A percentile compares a stretch with the other conserved stretches of the same genome.
These are phyloP conservation scores for Reinhardtius hippoglossoides DNA, from an alignment of 2,113 vertebrate genomes.

Conservation along the genomic window DNA sequence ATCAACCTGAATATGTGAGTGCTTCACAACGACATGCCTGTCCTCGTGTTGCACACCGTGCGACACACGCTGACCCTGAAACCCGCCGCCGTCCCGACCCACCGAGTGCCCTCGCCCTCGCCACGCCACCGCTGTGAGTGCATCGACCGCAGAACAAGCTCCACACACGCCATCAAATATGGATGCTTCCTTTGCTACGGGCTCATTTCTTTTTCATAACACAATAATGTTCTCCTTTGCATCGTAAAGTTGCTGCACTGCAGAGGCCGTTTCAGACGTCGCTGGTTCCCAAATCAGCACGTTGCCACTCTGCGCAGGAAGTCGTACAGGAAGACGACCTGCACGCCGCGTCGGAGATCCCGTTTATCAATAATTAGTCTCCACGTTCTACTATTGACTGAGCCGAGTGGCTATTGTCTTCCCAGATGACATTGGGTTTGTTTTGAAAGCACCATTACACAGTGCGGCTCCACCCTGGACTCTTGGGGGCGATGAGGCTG, in stretches of 20 bases:
- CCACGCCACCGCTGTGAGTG: constrained; percentile 25
- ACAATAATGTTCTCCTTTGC: constrained; percentile 58
- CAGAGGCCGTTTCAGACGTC: constrained; percentile 1
- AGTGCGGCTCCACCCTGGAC: constrained; percentile 5
- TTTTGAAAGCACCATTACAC: background rate
- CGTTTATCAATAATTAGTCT: constrained; percentile 61
- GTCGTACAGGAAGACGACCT: background rate
- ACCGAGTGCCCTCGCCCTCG: constrained; percentile 11
- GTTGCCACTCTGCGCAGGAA: constrained; percentile 1
- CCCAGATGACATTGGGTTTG: constrained; percentile 31
- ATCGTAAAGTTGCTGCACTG: background rate
- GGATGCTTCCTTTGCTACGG: constrained; percentile 65
- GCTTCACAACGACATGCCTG: background rate
- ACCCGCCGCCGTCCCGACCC: background rate
- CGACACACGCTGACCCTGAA: constrained; percentile 25
- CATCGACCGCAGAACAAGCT: constrained; percentile 49
- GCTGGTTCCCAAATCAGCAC: constrained; percentile 27
- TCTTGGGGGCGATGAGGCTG: constrained; percentile 54
- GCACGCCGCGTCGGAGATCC: background rate
- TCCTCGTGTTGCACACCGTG: constrained; percentile 25
- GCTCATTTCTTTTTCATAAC: constrained; percentile 78
- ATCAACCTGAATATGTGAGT: constrained; percentile 31
- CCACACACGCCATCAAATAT: constrained; percentile 76
- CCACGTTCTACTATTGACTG: constrained; percentile 30
- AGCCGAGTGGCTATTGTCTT: constrained; percentile 13